A percentile compares a stretch with the other conserved stretches of the same genome.
Evolutionary conservation across 2,888 invertebrate species (phyloP).

Genomic region (Aproaerema taeniolella): DNA sequence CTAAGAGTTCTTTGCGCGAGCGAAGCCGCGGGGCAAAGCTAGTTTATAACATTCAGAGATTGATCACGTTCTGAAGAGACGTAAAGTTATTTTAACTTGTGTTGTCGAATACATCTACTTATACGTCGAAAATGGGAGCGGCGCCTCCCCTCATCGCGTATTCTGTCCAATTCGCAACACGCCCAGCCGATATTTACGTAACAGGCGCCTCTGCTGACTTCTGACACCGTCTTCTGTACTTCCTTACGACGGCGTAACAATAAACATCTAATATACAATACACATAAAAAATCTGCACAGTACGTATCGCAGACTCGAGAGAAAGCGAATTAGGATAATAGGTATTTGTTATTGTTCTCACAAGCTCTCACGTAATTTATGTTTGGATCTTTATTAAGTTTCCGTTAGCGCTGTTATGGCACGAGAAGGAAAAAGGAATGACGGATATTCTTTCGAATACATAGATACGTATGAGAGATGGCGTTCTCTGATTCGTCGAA

Average conservation of each 20-base stretch:
- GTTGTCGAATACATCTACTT: conserved; percentile 53
- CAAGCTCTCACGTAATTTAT: conserved; percentile 17
- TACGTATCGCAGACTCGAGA: conserved; percentile 24
- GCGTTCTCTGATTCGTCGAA: conserved; percentile 2
- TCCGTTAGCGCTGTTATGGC: conserved; percentile 7
- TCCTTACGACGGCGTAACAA: conserved; percentile 35
- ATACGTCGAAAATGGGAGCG: conserved; percentile 54
- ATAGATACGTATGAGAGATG: not conserved
- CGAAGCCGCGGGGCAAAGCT: no score
- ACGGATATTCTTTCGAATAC: conserved; percentile 3
- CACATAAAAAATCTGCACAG: conserved; percentile 44
- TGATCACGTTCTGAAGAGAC: conserved; percentile 34
- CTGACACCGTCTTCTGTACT: conserved; percentile 52
- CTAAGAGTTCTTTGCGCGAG: no score
- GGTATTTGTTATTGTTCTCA: conserved; percentile 26
- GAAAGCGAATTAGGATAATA: conserved; percentile 40
- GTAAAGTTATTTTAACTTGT: conserved; percentile 55
- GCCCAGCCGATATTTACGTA: conserved; percentile 72
- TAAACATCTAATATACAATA: conserved; percentile 39
- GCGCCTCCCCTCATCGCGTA: conserved; percentile 67
- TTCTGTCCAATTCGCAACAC: conserved; percentile 71
- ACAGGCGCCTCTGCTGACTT: conserved; percentile 63
- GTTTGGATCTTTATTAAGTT: conserved; percentile 14
- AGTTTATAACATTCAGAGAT: conserved; percentile 2
- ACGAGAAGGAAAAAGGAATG: conserved; percentile 5